Evolutionary conservation across 2,888 invertebrate genomes (phyloP), one percentile per base, ranked within the genome.

Genomic region (Phengaris arion): DNA sequence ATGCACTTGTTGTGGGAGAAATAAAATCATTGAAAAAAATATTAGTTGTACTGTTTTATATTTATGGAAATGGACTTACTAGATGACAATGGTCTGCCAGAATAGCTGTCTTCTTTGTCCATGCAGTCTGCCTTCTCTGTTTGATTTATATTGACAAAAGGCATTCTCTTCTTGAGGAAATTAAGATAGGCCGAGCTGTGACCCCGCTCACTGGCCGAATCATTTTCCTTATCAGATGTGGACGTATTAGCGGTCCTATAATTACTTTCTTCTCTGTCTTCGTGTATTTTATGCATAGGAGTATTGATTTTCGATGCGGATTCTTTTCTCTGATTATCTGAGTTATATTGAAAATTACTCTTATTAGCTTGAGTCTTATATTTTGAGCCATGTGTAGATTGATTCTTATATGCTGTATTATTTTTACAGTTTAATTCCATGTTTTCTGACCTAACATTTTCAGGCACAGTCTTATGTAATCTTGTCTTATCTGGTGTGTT

Each of bases 31-130:
- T 35, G 4, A 35, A 35, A 35, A 35, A 35, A 35, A 6, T 48
- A 46, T 46, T 46, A 6, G 46, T 6, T 46, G 4, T 46, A 4
- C 6, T 48, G 48, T 48, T 0, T 48, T 7, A 48, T 48, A 3
- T 35, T 35, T 35, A 48, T 7, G 48, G 6, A 48, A 48, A 48
- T 7, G 48, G 6, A 6, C 88, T 86, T 78, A 92, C 91, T 89
- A 22, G 87, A 87, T 6, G 81, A 82, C 22, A 89, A 87, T 48
- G 83, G 85, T 73, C 83, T 81, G 12, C 86, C 85, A 0, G 90
- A 89, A 76, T 87, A 87, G n/a, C 79, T 79, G 74, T 84, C 84
- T 22, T 81, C 85, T 10, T 77, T 79, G 51, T 79, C 80, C 77
- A 15, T 74, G 55, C 10, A 74, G 77, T 45, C 52, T 7, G 22